Evolutionary conservation across 2,113 vertebrate species (phyloP).

Genomic region (Bothrops jararaca): DNA sequence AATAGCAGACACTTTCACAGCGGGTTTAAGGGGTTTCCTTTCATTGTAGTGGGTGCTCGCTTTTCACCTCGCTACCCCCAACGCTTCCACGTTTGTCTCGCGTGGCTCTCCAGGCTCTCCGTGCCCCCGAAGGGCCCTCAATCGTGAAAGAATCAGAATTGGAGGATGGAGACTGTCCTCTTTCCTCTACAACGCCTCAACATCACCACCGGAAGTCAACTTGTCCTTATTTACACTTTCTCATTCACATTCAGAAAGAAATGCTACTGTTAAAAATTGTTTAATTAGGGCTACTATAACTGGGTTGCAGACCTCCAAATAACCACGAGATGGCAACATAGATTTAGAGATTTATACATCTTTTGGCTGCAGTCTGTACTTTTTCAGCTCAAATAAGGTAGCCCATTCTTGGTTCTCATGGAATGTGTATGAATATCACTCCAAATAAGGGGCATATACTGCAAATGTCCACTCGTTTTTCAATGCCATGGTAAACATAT

Average conservation of each 20-base stretch:
- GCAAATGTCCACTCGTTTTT: background rate
- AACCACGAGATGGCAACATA: background rate
- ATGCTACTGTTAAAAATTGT: background rate
- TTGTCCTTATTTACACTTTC: background rate
- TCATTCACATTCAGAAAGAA: accelerated
- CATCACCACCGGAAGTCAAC: too few species aligned
- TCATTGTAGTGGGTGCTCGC: too few species aligned
- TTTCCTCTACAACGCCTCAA: too few species aligned
- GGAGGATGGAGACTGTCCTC: too few species aligned
- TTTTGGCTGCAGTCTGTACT: background rate
- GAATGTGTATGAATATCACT: background rate
- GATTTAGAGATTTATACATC: background rate
- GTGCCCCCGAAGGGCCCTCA: too few species aligned
- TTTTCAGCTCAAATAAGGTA: background rate
- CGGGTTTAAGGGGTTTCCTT: too few species aligned
- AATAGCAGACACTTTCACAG: too few species aligned
- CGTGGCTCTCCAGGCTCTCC: too few species aligned
- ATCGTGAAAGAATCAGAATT: too few species aligned
- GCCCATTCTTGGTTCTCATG: background rate
- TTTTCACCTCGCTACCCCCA: too few species aligned
- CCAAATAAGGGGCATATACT: background rate
- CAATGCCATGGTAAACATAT: background rate
- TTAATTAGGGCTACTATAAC: background rate
- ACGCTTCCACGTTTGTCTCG: too few species aligned
- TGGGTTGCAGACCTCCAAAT: background rate